Conservation (phyloP, 2,113 vertebrate genomes). For the Haemorhous mexicanus region DNA sequence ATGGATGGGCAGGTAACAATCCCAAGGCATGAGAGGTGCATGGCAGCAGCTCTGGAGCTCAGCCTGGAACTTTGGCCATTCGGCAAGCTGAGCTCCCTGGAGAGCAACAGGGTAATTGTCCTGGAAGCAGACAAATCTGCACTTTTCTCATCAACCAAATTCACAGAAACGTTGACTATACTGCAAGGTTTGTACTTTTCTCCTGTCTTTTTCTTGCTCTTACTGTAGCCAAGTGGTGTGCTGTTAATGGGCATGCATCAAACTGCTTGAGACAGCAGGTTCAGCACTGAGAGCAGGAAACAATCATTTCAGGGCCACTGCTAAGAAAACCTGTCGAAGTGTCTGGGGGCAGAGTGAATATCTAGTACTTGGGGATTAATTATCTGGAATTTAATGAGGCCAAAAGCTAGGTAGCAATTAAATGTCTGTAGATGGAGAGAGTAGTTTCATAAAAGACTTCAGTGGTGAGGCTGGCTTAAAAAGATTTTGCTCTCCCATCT, state of each 20-base stretch:
- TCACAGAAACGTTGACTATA: not conserved
- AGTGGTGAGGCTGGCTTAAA: not conserved
- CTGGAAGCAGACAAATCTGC: not conserved
- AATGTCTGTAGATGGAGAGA: conserved; percentile 25
- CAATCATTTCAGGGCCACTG: conserved; percentile 45
- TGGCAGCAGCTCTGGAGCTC: not conserved
- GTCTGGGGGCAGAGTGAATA: conserved; percentile 61
- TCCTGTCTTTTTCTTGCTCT: not conserved
- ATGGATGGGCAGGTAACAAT: not conserved
- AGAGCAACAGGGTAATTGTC: not conserved
- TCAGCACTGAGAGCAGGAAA: conserved; percentile 40
- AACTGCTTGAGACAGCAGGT: conserved; percentile 56
- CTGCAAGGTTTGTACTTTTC: not conserved
- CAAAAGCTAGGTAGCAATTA: conserved; percentile 60
- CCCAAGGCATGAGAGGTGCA: not conserved
- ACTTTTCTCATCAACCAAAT: not conserved
- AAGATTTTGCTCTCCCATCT: not conserved
- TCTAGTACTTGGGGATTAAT: conserved; percentile 70
- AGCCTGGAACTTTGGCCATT: not conserved
- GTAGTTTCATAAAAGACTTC: conserved; percentile 18
- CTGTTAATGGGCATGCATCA: conserved; percentile 4
- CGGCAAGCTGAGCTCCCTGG: not conserved
- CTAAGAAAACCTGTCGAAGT: conserved; percentile 60
- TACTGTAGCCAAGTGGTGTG: not conserved
- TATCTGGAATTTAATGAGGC: conserved; percentile 69